Percentiles rank a stretch among this genome's conserved stretches.
Conservation (phyloP, 2,888 invertebrate genomes). For the Dioctria linearis region DNA sequence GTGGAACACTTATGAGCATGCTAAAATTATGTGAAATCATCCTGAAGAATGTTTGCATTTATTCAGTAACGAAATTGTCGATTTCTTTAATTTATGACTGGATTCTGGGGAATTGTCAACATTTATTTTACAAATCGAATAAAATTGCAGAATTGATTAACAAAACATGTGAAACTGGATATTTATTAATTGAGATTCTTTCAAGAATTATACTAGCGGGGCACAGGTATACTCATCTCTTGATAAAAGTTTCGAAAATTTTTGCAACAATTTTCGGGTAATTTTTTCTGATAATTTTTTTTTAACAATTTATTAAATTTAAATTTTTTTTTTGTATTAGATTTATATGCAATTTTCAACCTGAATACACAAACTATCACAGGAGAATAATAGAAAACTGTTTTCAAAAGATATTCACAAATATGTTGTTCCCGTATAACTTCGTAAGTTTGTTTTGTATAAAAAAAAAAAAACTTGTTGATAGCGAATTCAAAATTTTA, state of each 20-base stretch:
- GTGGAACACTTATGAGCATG: not conserved
- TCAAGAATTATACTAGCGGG: not conserved
- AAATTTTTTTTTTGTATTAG: not conserved
- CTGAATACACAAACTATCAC: not conserved
- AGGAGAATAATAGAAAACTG: not conserved
- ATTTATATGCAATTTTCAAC: not conserved
- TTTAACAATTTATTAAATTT: not conserved
- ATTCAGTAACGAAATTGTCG: not conserved
- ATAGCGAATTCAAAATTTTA: not conserved
- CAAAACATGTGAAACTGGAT: constrained; percentile 15
- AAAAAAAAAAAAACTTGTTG: not conserved
- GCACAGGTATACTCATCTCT: too few relatives aligned
- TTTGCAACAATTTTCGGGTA: not conserved
- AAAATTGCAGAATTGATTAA: not conserved
- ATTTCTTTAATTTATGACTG: not conserved
- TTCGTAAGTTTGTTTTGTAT: constrained; percentile 1
- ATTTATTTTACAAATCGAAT: not conserved
- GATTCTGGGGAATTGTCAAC: not conserved
- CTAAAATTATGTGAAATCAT: not conserved
- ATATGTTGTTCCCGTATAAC: not conserved
- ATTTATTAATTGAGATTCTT: constrained; percentile 10
- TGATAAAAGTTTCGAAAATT: not conserved
- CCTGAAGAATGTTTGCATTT: not conserved
- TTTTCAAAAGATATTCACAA: constrained; percentile 16
- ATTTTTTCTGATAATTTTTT: not conserved